A percentile compares a stretch with the other conserved stretches of the same genome.
Conservation (phyloP, 2,888 invertebrate species). For the Nemurella pictetii region DNA sequence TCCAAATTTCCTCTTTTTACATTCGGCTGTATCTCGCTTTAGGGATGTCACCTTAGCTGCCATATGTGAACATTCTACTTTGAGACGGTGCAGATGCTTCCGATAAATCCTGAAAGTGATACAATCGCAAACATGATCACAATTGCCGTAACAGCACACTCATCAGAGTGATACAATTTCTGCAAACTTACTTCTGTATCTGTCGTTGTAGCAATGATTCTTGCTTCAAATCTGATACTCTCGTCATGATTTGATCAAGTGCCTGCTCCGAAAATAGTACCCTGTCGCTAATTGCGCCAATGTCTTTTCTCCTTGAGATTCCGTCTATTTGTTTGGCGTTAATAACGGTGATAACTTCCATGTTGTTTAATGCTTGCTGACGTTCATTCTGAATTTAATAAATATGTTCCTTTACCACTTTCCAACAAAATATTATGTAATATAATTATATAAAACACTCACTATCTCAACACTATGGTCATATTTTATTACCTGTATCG, state of each 20-base stretch:
- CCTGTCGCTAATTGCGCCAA: neutral
- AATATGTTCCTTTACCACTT: neutral
- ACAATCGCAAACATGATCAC: no score
- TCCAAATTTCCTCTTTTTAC: slow-evolving; percentile 19
- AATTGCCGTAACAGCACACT: no score
- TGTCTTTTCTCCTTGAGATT: neutral
- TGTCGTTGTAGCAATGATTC: neutral
- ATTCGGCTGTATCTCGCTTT: neutral
- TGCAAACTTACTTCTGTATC: neutral
- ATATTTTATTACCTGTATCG: neutral
- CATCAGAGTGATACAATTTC: no score
- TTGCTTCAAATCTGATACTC: neutral
- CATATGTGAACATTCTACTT: neutral
- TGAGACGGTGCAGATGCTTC: neutral
- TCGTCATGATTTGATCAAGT: neutral
- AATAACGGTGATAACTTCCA: neutral
- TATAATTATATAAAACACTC: no score
- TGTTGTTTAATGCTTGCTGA: neutral
- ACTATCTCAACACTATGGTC: no score
- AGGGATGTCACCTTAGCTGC: neutral
- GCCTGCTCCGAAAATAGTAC: neutral
- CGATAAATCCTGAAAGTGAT: neutral
- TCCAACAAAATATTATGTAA: neutral
- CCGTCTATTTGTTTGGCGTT: neutral
- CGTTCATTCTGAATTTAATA: neutral